Evolutionary conservation across 53 echinoderm and acorn worm genomes (phyloP), one percentile per base, ranked within the genome.

Genomic region (Crossaster papposus): DNA sequence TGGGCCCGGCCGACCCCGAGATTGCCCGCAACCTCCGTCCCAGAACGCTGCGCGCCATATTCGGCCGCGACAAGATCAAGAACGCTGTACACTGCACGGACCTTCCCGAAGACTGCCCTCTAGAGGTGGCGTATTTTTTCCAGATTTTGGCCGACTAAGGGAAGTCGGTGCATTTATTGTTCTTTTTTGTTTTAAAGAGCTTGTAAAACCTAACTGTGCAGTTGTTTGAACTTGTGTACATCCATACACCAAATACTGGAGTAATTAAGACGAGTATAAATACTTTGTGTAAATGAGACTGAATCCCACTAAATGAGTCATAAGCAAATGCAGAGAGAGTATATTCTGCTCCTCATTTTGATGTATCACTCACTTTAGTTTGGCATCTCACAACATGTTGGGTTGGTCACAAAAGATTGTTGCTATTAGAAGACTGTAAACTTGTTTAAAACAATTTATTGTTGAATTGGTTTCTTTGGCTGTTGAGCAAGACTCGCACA

Each of bases 61-160:
- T 91, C 81, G 97, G 97, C 24, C 81, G 72, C 26, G 80, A 95
- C 73, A 97, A 97, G 80, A 85, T 97, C 35, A 83, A 90, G 79
- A 95, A 97, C 72, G 94, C 97, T 36, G 91, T 97, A 30, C 97
- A 97, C 85, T 97, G 97, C 86, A 95, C 97, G 0, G 97, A 97
- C 76, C 91, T 97, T 3, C 94, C 95, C 9, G 89, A 90, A 50
- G 97, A 97, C 72, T 94, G 88, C 12, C 68, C 80, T 28, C 80
- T 94, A 7, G 95, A 97, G 64, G 91, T 92, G 36, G 94, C 94
- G 51, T 97, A 97, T 54, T 95, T 94, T 90, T 97, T 97, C 90
- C 87, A 74, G 34, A 94, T 97, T 54, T 89, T 97, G 54, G 91
- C 95, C 8, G 89, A 93, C 32, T 96, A 94, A 76, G 5, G 9